Evolutionary conservation across 2,113 vertebrate genomes (phyloP).

Genomic region (Xenopus borealis): DNA sequence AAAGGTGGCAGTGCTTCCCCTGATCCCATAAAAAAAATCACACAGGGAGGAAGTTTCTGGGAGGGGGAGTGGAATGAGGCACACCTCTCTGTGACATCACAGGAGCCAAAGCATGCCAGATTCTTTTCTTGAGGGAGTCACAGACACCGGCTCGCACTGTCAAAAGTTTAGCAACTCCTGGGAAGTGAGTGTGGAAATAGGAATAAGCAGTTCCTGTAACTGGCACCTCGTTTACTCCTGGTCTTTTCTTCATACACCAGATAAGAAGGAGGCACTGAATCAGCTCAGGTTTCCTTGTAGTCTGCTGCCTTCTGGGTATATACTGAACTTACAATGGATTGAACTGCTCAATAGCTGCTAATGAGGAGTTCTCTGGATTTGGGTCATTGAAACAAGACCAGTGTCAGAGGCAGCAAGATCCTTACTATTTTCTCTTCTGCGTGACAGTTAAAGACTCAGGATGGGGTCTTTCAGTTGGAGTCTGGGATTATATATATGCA

Average conservation of each 20-base stretch:
- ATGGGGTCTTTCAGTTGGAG: background rate
- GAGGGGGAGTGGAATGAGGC: conserved; percentile 37
- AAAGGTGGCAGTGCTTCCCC: conserved; percentile 11
- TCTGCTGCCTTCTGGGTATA: too few species aligned
- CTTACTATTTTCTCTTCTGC: background rate
- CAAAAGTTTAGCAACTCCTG: conserved; percentile 37
- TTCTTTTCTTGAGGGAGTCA: conserved; percentile 16
- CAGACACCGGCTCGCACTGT: conserved; percentile 30
- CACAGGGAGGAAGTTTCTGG: conserved; percentile 15
- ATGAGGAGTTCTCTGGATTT: too few species aligned
- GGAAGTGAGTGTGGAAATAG: conserved; percentile 6
- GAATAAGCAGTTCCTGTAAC: background rate
- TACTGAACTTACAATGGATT: too few species aligned
- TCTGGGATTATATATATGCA: background rate
- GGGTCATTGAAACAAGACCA: too few species aligned
- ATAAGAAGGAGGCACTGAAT: too few species aligned
- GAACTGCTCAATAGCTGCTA: too few species aligned
- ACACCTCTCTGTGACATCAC: conserved; percentile 40
- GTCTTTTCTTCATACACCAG: too few species aligned
- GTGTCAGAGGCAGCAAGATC: background rate
- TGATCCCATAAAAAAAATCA: too few species aligned
- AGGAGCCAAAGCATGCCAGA: conserved; percentile 27
- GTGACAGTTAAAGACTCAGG: background rate
- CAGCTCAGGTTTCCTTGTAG: too few species aligned
- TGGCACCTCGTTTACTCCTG: background rate